Percentiles rank a stretch among this genome's conserved stretches.
Evolutionary conservation across 2,888 invertebrate genomes (phyloP).

Genomic region (Sisyra nigra): DNA sequence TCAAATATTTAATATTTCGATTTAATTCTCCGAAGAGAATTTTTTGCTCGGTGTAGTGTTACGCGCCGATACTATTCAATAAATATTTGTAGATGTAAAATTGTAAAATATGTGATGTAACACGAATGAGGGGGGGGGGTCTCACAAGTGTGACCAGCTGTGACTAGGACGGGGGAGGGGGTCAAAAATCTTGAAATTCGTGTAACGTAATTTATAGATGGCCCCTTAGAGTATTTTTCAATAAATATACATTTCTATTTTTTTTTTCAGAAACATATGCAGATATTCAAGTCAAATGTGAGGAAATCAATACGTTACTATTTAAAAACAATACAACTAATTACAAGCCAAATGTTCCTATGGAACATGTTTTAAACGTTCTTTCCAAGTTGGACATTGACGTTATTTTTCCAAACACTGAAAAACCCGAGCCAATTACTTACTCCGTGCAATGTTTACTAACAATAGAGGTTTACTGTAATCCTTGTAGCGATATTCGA

Average conservation of each 20-base stretch:
- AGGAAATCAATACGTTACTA: conserved; percentile 47
- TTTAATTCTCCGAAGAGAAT: no score
- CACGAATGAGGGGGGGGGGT: no score
- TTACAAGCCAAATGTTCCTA: conserved; percentile 35
- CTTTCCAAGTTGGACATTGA: conserved; percentile 45
- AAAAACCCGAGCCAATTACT: conserved; percentile 45
- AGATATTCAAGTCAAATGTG: conserved; percentile 43
- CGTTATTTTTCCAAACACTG: conserved; percentile 36
- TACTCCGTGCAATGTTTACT: conserved; percentile 66
- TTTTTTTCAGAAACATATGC: conserved; percentile 5
- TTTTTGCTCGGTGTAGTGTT: no score
- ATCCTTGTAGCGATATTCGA: conserved; percentile 70
- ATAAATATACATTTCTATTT: not conserved
- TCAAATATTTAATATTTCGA: no score
- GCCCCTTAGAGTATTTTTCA: conserved; percentile 3
- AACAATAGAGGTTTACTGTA: conserved; percentile 67
- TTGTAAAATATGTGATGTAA: no score
- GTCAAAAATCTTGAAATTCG: no score
- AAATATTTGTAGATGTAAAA: no score
- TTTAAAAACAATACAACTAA: conserved; percentile 33
- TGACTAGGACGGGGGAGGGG: no score
- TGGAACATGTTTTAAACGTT: conserved; percentile 43
- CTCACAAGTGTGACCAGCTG: no score
- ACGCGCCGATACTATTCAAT: no score
- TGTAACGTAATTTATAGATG: no score